Evolutionary conservation across 2,888 invertebrate species (phyloP).

Genomic region (Pollenia griseotomentosa): DNA sequence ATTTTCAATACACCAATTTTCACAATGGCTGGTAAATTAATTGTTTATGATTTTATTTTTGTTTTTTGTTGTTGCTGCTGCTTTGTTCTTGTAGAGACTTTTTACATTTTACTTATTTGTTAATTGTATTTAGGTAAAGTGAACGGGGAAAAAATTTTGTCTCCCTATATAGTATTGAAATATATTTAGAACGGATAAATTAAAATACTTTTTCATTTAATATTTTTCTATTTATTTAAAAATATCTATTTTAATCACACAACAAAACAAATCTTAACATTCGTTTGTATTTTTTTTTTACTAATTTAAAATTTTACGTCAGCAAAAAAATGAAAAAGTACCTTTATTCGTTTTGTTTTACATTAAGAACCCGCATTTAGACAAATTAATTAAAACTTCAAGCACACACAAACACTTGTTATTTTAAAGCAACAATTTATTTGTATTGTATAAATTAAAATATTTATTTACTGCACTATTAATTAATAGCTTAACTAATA

Average conservation of each 20-base stretch:
- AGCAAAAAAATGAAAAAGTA: neutral
- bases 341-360: neutral
- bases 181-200: slow-evolving; percentile 3
- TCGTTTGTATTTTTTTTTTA: neutral
- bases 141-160: neutral
- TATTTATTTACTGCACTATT: neutral
- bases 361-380: too few relatives aligned
- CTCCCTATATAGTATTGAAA: neutral
- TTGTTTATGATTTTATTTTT: neutral
- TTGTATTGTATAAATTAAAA: too few relatives aligned
- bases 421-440: too few relatives aligned
- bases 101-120: slow-evolving; percentile 18
- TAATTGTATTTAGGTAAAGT: neutral
- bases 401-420: too few relatives aligned
- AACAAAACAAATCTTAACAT: slow-evolving; percentile 1
- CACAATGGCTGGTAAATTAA: neutral
- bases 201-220: slow-evolving; percentile 7
- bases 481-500: neutral
- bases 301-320: neutral
- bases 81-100: neutral
- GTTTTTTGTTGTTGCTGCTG: neutral
- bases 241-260: slow-evolving; percentile 13
- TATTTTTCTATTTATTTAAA: slow-evolving; percentile 12
- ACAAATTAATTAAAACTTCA: too few relatives aligned
- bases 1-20: slow-evolving; percentile 32